Conservation (phyloP, 2,888 invertebrate species). For the Odontocolon sp. region DNA sequence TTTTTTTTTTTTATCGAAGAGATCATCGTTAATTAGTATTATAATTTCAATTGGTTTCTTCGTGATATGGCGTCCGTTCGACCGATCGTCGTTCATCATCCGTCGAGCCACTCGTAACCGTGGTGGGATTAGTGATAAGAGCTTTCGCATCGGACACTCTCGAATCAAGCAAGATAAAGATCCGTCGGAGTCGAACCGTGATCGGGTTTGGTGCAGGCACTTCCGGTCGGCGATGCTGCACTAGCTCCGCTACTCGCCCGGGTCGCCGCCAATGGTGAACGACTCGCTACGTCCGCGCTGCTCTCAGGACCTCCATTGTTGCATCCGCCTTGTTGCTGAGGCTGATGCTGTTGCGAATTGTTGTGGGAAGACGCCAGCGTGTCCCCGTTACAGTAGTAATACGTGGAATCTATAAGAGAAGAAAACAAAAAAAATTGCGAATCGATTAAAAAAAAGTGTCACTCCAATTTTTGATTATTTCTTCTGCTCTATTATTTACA, state of each 20-base stretch:
- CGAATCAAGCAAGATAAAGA: conserved; percentile 77
- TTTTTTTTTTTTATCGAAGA: conserved; percentile 64
- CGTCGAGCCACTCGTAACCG: conserved; percentile 21
- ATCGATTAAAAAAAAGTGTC: not conserved
- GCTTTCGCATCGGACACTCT: conserved; percentile 1
- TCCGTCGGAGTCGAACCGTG: conserved; percentile 78
- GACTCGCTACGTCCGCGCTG: conserved; percentile 84
- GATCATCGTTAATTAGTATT: conserved; percentile 72
- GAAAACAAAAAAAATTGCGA: not conserved
- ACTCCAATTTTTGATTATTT: conserved; percentile 29
- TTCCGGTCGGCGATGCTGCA: conserved; percentile 87
- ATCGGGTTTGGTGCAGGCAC: conserved; percentile 86
- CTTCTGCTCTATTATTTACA: conserved; percentile 54
- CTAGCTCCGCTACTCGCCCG: conserved; percentile 87
- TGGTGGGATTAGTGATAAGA: conserved; percentile 16
- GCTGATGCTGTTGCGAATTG: conserved; percentile 72
- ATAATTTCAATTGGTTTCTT: conserved; percentile 73
- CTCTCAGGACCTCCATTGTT: conserved; percentile 75
- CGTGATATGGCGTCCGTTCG: conserved; percentile 78
- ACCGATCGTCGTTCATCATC: conserved; percentile 55
- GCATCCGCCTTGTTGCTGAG: conserved; percentile 74
- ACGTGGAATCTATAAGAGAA: conserved; percentile 83
- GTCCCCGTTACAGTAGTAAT: conserved; percentile 84
- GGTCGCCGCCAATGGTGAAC: conserved; percentile 87
- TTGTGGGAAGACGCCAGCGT: conserved; percentile 80